Percentiles rank a stretch among this genome's conserved stretches.
These are phyloP conservation scores for Pangasius mekongensis DNA, from an alignment of 2,797 vertebrate genomes.

Conservation along the genomic window DNA sequence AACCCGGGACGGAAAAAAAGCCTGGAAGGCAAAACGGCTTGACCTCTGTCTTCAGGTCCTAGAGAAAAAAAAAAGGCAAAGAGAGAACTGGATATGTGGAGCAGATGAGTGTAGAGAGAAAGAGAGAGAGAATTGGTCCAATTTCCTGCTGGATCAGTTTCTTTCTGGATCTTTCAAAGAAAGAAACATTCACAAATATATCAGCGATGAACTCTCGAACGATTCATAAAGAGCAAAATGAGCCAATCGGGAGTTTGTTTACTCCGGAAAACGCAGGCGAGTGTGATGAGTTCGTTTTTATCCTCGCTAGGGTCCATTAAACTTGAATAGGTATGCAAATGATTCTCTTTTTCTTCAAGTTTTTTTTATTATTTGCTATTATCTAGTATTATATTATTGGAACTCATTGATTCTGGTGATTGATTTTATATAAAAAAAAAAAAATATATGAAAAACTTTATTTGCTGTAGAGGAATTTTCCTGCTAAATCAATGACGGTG, in stretches of 20 bases:
- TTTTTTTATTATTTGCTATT: background rate
- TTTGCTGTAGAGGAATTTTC: constrained; percentile 32
- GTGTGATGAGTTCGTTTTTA: constrained; percentile 19
- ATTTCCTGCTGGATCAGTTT: constrained; percentile 33
- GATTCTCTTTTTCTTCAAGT: background rate
- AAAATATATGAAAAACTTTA: background rate
- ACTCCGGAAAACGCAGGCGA: constrained; percentile 32
- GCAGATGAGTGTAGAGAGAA: constrained; percentile 33
- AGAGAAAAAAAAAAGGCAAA: background rate
- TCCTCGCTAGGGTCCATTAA: constrained; percentile 41
- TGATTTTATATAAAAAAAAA: background rate
- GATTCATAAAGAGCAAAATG: constrained; percentile 21
- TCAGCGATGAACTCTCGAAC: constrained; percentile 30
- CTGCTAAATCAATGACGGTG: constrained; percentile 35
- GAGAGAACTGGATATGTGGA: constrained; percentile 33
- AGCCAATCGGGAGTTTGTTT: constrained; percentile 51
- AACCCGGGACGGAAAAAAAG: constrained; percentile 29
- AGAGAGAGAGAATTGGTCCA: constrained; percentile 30
- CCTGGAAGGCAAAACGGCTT: constrained; percentile 22
- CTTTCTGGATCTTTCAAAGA: background rate
- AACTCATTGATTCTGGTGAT: background rate
- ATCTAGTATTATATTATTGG: constrained; percentile 21
- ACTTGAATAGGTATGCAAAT: constrained; percentile 58
- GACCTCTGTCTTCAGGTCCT: constrained; percentile 6
- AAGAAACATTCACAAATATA: background rate